phyloP scores from a whole-genome alignment of 2,888 invertebrate species.

The Ophonus ardosiacus region DNA sequence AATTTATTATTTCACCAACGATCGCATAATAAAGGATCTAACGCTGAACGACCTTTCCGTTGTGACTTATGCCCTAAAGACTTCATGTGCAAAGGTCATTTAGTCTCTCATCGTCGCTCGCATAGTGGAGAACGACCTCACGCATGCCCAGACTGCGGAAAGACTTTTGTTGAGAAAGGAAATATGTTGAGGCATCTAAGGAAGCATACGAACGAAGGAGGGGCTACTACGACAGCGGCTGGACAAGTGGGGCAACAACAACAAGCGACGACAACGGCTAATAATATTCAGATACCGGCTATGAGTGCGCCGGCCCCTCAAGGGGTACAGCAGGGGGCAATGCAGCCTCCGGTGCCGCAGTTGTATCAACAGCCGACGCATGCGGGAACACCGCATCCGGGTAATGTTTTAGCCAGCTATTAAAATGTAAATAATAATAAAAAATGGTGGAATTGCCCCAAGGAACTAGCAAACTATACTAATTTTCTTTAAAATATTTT shows the following conservation, averaged over 20 bases:
- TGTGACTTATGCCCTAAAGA: slow-evolving; percentile 92
- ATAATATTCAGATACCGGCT: slow-evolving; percentile 72
- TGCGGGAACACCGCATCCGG: slow-evolving; percentile 73
- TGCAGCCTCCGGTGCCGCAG: slow-evolving; percentile 70
- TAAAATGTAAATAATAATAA: no score
- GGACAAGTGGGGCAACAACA: slow-evolving; percentile 16
- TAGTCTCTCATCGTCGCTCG: slow-evolving; percentile 89
- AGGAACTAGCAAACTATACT: no score
- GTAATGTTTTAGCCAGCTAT: slow-evolving; percentile 71
- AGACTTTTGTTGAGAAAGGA: slow-evolving; percentile 88
- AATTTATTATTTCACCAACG: slow-evolving; percentile 91
- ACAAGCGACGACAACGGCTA: slow-evolving; percentile 15
- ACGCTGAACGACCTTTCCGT: slow-evolving; percentile 83
- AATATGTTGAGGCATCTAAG: slow-evolving; percentile 86
- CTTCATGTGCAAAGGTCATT: slow-evolving; percentile 92
- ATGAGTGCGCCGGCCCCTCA: slow-evolving; percentile 72
- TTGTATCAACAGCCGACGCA: slow-evolving; percentile 74
- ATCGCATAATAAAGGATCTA: slow-evolving; percentile 87
- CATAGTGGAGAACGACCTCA: slow-evolving; percentile 83
- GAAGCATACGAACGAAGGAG: slow-evolving; percentile 81
- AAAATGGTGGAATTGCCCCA: no score
- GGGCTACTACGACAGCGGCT: slow-evolving; percentile 71
- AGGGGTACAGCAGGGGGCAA: slow-evolving; percentile 65
- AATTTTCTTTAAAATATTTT: no score
- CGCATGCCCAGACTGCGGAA: slow-evolving; percentile 85